Conservation (phyloP, 92 coral and sea anemone genomes). For the Nematostella vectensis region DNA sequence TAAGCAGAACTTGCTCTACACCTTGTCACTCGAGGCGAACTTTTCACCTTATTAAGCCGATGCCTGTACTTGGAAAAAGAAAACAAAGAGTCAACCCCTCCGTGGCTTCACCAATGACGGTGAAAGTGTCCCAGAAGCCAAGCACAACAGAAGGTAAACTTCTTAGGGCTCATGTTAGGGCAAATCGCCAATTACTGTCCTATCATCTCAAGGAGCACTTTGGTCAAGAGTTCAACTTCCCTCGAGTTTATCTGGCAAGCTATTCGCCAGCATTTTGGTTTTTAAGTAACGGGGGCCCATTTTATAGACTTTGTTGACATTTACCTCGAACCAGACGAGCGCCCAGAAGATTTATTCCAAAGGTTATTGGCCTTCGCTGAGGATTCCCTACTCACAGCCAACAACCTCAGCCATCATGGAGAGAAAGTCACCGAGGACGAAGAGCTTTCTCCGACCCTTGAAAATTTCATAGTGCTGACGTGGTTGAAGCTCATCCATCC, state of each 20-base stretch:
- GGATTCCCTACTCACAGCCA: slow-evolving; percentile 35
- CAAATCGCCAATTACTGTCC: no score
- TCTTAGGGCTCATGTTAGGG: slow-evolving; percentile 44
- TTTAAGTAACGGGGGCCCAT: slow-evolving; percentile 55
- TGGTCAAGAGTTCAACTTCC: slow-evolving; percentile 48
- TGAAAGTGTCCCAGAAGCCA: no score
- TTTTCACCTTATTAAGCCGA: no score
- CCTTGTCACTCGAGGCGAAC: no score
- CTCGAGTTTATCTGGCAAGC: slow-evolving; percentile 48
- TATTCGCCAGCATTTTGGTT: slow-evolving; percentile 46
- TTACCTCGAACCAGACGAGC: slow-evolving; percentile 27
- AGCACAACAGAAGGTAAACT: slow-evolving; percentile 36
- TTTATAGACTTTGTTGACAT: no score
- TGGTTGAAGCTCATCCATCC: slow-evolving; percentile 49
- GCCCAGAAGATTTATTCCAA: slow-evolving; percentile 68
- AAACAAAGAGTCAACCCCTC: no score
- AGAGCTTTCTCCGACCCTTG: slow-evolving; percentile 48
- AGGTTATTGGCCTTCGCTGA: slow-evolving; percentile 50
- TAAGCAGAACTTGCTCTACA: no score
- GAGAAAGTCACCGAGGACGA: slow-evolving; percentile 41
- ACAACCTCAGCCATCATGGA: slow-evolving; percentile 51
- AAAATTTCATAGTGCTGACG: slow-evolving; percentile 46
- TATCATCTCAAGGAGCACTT: slow-evolving; percentile 41
- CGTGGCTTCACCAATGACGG: no score
- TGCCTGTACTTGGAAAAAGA: no score